Conservation (phyloP, 1,140 invertebrate species). For the Fopius arisanus region DNA sequence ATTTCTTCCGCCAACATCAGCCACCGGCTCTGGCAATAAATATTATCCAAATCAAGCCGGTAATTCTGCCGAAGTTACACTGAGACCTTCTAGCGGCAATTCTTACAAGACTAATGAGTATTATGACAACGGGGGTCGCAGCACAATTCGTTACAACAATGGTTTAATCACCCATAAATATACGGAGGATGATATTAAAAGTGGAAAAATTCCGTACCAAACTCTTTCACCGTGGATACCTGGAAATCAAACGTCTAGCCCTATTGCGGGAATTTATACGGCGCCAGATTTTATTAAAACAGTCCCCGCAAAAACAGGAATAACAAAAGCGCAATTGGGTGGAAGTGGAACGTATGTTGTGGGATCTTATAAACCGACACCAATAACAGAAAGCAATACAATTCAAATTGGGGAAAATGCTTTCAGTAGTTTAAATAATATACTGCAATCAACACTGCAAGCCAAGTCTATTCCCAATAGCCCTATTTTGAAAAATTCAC, state of each 20-base stretch:
- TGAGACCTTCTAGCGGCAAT: neutral
- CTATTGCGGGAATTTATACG: constrained; percentile 28
- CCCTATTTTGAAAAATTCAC: neutral
- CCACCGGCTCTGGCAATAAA: neutral
- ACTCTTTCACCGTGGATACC: constrained; percentile 21
- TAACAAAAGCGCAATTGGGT: constrained; percentile 56
- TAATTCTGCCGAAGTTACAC: neutral
- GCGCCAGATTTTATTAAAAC: constrained; percentile 56
- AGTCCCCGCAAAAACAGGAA: constrained; percentile 57
- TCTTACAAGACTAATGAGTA: constrained; percentile 50
- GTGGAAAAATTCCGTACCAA: constrained; percentile 34
- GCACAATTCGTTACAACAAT: constrained; percentile 49
- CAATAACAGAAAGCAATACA: constrained; percentile 32
- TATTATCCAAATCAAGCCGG: constrained; percentile 21
- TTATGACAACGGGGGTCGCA: constrained; percentile 48
- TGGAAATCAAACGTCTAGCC: too few relatives aligned
- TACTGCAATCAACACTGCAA: too few relatives aligned
- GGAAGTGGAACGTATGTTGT: constrained; percentile 55
- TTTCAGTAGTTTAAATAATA: too few relatives aligned
- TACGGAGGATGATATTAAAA: constrained; percentile 42
- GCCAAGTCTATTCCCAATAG: too few relatives aligned
- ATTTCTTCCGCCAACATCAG: constrained; percentile 7
- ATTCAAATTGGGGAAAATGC: too few relatives aligned
- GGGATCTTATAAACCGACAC: constrained; percentile 38
- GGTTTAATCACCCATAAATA: constrained; percentile 47